These are phyloP conservation scores for Danaus chrysippus DNA, from an alignment of 2,888 invertebrate species.

Conservation along the genomic window DNA sequence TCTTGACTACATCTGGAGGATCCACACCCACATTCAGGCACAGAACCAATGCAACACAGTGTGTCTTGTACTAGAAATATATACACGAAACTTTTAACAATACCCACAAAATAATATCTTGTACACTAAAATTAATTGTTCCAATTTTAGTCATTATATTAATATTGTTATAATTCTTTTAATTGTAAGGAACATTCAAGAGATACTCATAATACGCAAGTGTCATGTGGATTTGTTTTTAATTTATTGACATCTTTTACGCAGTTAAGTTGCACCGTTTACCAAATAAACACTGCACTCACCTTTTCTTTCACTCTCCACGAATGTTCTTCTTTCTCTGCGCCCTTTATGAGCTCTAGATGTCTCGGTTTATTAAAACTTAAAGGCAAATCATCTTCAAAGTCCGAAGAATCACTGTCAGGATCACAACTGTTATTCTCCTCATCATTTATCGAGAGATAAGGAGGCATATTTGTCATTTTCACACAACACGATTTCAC, in stretches of 20 bases:
- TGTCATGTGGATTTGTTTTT: constrained; percentile 72
- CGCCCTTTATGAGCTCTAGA: constrained; percentile 65
- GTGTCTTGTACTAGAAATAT: constrained; percentile 94
- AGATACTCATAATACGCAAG: not conserved
- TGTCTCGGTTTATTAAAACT: constrained; percentile 85
- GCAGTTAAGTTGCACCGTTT: constrained; percentile 43
- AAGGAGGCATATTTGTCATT: constrained; percentile 78
- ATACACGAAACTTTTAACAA: constrained; percentile 8
- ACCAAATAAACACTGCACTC: constrained; percentile 32
- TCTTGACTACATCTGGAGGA: constrained; percentile 98
- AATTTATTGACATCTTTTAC: constrained; percentile 42
- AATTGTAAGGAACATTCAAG: too few relatives aligned
- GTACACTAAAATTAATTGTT: not conserved
- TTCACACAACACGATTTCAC: constrained; percentile 57
- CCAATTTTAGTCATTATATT: too few relatives aligned
- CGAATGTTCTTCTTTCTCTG: constrained; percentile 86
- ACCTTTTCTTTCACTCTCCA: constrained; percentile 97
- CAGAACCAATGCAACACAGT: constrained; percentile 97
- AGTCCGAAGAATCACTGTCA: constrained; percentile 68
- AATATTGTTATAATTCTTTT: too few relatives aligned
- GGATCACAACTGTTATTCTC: constrained; percentile 62
- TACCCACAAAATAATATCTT: not conserved
- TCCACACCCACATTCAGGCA: constrained; percentile 99
- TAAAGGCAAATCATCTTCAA: constrained; percentile 83
- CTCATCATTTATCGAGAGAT: constrained; percentile 70